These are phyloP conservation scores for Acrobasis suavella DNA, from an alignment of 2,888 invertebrate species.

Conservation along the genomic window DNA sequence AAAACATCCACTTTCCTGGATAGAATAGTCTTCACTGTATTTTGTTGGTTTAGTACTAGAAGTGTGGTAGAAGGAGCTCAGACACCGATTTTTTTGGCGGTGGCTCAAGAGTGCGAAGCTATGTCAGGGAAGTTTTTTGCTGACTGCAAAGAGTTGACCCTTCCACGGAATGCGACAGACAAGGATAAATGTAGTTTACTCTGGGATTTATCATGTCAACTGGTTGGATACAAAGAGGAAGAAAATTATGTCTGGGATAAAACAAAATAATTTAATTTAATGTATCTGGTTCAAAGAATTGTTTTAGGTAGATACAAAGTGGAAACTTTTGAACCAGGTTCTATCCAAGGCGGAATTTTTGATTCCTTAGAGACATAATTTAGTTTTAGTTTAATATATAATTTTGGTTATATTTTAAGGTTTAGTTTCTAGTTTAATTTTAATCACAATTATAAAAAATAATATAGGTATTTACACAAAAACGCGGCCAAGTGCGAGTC, in stretches of 20 bases:
- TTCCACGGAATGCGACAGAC: neutral
- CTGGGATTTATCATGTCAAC: neutral
- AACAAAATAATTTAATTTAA: no score
- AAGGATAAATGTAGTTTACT: neutral
- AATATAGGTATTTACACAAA: no score
- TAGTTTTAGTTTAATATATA: no score
- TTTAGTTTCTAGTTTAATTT: no score
- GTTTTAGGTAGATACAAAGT: no score
- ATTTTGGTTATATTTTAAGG: no score
- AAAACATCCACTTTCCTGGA: neutral
- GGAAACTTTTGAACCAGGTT: no score
- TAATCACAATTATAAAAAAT: no score
- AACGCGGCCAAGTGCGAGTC: no score
- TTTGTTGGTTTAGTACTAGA: constrained; percentile 9
- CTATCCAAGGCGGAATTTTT: no score
- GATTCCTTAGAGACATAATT: no score
- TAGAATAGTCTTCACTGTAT: neutral
- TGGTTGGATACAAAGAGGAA: constrained; percentile 3
- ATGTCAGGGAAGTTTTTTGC: constrained; percentile 7
- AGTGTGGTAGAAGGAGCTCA: constrained; percentile 6
- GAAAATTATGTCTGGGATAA: neutral
- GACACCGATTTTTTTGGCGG: constrained; percentile 10
- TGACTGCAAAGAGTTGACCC: neutral
- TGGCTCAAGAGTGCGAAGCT: constrained; percentile 4
- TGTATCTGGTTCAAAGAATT: no score